Evolutionary conservation across 2,797 vertebrate species (phyloP).

Genomic region (Sebastes itinus): DNA sequence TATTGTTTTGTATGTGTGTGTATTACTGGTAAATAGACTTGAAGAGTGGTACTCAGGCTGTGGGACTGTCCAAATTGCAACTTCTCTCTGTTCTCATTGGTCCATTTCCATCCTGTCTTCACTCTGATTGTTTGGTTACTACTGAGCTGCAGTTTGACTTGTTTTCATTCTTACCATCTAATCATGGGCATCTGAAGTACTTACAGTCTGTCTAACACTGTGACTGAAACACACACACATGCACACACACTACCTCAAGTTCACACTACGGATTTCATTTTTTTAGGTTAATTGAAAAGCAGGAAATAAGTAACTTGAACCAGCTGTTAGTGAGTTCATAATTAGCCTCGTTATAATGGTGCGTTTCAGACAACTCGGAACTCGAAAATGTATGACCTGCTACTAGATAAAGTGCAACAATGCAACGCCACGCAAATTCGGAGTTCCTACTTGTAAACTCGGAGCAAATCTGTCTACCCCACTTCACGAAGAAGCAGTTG

Average conservation of each 20-base stretch:
- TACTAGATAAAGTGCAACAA: too few species aligned
- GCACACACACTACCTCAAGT: background rate
- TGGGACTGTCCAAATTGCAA: constrained; percentile 47
- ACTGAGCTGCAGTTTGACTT: constrained; percentile 37
- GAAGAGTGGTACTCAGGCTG: constrained; percentile 20
- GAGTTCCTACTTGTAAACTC: too few species aligned
- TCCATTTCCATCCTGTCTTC: constrained; percentile 62
- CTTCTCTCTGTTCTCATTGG: constrained; percentile 60
- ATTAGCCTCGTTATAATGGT: background rate
- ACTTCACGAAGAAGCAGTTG: too few species aligned
- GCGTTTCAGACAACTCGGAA: too few species aligned
- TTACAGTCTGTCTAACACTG: constrained; percentile 18
- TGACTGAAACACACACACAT: background rate
- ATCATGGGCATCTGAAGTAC: constrained; percentile 18
- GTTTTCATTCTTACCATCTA: constrained; percentile 37
- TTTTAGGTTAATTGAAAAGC: background rate
- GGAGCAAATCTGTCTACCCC: too few species aligned
- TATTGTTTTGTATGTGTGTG: constrained; percentile 32
- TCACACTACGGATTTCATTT: background rate
- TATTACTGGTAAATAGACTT: constrained; percentile 18
- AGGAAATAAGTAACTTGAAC: background rate
- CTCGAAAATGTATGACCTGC: too few species aligned
- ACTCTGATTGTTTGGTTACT: constrained; percentile 45
- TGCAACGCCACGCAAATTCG: background rate
- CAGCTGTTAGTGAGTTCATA: background rate